Base-by-base conservation (phyloP, 2,888 invertebrate genomes). In the Pterostichus madidus region DNA sequence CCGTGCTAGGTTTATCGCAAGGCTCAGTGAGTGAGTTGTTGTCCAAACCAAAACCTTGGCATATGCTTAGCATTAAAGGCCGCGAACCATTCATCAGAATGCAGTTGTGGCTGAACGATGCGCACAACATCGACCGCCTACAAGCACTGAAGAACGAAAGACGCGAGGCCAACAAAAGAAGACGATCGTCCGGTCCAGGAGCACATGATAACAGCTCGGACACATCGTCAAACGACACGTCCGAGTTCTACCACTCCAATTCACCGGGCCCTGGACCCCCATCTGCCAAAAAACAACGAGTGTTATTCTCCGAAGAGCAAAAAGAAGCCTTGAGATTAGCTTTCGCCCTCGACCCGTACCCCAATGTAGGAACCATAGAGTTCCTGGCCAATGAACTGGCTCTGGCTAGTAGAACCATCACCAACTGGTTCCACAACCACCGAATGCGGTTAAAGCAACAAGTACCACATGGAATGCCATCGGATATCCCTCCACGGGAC, bases 351-450 rank as follows among this genome's bases (percentile, higher is more conserved):
- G 99, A 99, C 89, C 98, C 99, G 0, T 99, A 99, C 90, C 99
- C 99, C 0, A 98, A 97, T 89, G 96, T 98, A 87, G 96, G 96
- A 31, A 98, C 98, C 83, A 98, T 99, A 85, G 99, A 99, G 89
- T 98, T 98, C 88, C 92, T 99, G 83, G 98, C 99, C 39, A 93
- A 94, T 39, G 98, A 98, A 90, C 91, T 99, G 81, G 96, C 95
- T 7, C 92, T 99, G 53, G 97, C 98, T 5, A 96, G 98, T 76
- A 93, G 99, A 86, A 99, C 99, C 80, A 99, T 99, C 87, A 98
- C 98, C 84, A 99, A 99, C 91, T 99, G 99, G 99, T 99, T 99
- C 93, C 99, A 99, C 92, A 99, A 99, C 90, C 99, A 99, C 89
- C 94, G 99, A 87, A 99, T 99, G 98, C 93, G 99, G 84, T 93